Conservation (phyloP, 2,113 vertebrate species). For the Laticauda colubrina region DNA sequence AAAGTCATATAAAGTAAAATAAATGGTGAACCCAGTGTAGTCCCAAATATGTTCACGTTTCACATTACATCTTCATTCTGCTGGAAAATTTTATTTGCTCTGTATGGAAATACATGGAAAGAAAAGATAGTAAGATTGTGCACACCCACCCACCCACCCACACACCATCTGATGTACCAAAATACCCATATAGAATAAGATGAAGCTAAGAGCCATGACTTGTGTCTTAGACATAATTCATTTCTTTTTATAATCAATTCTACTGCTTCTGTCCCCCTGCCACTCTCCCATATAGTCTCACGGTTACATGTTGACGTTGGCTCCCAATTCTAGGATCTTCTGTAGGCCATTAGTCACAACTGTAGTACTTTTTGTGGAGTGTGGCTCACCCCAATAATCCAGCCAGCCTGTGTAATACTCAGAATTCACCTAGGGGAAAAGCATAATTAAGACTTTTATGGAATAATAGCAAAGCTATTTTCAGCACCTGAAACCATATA, state of each 20-base stretch:
- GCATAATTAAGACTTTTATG: neutral
- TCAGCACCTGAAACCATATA: neutral
- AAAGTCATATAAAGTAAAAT: neutral
- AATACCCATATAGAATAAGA: neutral
- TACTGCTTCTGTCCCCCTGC: neutral
- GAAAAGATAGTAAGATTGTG: fast-evolving
- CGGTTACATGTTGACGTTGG: constrained; percentile 93
- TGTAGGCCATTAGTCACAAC: constrained; percentile 75
- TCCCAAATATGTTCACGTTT: neutral
- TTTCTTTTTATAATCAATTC: neutral
- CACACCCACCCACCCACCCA: neutral
- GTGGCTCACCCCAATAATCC: constrained; percentile 92
- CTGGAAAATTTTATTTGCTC: neutral
- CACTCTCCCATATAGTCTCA: constrained; percentile 17
- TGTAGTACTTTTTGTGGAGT: constrained; percentile 67
- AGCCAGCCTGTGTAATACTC: constrained; percentile 98
- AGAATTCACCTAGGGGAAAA: constrained; percentile 85
- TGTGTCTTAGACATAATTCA: neutral
- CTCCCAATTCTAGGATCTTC: constrained; percentile 84
- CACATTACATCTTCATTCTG: neutral
- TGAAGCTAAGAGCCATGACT: neutral
- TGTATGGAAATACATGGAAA: neutral
- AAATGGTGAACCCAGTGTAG: neutral
- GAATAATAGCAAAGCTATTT: neutral
- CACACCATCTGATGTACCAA: neutral